Percentiles rank a stretch among this genome's conserved stretches.
Conservation (phyloP, 1,140 invertebrate species). For the Eupristina koningsbergeri region DNA sequence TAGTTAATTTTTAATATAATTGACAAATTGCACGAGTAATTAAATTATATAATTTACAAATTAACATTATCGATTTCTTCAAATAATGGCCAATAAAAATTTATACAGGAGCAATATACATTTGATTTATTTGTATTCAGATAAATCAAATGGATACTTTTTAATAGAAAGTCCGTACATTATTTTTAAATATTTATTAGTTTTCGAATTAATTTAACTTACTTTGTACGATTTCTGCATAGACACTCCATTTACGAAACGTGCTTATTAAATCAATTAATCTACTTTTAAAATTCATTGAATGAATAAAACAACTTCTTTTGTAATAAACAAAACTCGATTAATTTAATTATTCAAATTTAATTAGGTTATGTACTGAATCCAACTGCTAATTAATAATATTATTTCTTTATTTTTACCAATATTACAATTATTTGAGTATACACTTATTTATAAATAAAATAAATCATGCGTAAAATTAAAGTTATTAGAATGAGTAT, state of each 20-base stretch:
- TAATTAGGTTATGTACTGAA: neutral
- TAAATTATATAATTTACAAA: constrained; percentile 1
- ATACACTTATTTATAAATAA: too few relatives aligned
- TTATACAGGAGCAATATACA: neutral
- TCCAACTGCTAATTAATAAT: neutral
- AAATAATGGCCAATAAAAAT: neutral
- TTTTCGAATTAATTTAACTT: neutral
- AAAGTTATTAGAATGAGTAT: neutral
- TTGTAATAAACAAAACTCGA: neutral
- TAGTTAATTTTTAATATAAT: constrained; percentile 18
- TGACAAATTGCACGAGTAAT: neutral
- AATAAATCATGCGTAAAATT: too few relatives aligned
- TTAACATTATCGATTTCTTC: neutral
- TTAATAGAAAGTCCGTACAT: neutral
- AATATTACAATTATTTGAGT: constrained; percentile 5
- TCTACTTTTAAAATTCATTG: neutral
- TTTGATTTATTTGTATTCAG: too few relatives aligned
- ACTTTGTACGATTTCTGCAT: neutral
- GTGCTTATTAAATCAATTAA: neutral
- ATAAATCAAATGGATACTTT: neutral
- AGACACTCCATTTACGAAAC: neutral
- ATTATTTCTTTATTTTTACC: constrained; percentile 15
- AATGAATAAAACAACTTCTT: neutral
- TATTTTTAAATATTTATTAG: too few relatives aligned
- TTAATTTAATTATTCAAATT: neutral